These are phyloP conservation scores for Conopomorpha cramerella DNA, from an alignment of 1,140 invertebrate genomes.

Conservation along the genomic window DNA sequence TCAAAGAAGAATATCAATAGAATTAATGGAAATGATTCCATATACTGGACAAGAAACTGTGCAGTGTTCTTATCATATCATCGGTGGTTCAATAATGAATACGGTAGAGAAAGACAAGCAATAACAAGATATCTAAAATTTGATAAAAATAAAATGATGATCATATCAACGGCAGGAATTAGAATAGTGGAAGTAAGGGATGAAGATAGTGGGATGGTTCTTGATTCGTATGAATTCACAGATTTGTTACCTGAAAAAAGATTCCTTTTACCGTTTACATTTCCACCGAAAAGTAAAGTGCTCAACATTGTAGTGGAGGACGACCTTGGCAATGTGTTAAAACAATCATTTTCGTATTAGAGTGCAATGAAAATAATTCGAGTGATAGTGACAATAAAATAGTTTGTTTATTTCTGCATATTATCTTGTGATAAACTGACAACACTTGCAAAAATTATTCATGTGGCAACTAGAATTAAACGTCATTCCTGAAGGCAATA, in stretches of 20 bases:
- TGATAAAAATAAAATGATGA: conserved; percentile 62
- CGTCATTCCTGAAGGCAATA: too few relatives aligned
- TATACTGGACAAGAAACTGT: conserved; percentile 71
- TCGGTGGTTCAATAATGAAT: conserved; percentile 61
- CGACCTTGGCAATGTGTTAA: conserved; percentile 62
- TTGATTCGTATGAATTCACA: conserved; percentile 70
- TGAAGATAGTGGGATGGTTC: conserved; percentile 63
- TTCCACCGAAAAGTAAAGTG: conserved; percentile 47
- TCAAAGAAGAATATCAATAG: conserved; percentile 51
- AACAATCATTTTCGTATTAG: conserved; percentile 57
- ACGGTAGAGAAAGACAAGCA: conserved; percentile 55
- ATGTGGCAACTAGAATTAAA: conserved; percentile 13
- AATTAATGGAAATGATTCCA: conserved; percentile 53
- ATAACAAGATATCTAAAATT: conserved; percentile 60
- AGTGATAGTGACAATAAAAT: conserved; percentile 20
- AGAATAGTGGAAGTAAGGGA: conserved; percentile 72
- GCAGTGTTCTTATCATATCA: conserved; percentile 70
- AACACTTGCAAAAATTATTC: too few relatives aligned
- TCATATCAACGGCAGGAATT: conserved; percentile 68
- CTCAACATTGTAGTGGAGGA: conserved; percentile 62
- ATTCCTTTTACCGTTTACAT: conserved; percentile 61
- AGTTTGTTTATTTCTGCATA: conserved; percentile 21
- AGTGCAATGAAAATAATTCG: conserved; percentile 8
- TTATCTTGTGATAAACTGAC: too few relatives aligned
- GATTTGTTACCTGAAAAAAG: conserved; percentile 59